Evolutionary conservation across 2,113 vertebrate genomes (phyloP), one percentile per base, ranked within the genome.

Genomic region (Tragelaphus scriptus): DNA sequence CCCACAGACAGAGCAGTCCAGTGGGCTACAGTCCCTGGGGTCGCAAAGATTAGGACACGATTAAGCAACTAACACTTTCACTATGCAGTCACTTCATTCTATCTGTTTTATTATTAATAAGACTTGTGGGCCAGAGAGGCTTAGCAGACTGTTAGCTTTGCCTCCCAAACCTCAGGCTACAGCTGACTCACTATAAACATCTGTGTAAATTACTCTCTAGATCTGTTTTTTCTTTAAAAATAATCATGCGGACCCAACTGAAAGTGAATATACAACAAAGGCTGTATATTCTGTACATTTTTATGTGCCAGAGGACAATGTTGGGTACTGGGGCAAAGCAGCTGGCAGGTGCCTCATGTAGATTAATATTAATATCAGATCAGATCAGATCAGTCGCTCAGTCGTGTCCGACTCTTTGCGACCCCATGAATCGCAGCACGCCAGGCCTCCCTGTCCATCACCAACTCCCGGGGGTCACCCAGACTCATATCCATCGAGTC

Each of bases 201-300:
- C 16, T 90, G n/a, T 59, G 32, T 68, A 75, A 71, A 91, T 89
- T 75, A 93, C 28, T 92, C 47, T 53, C 40, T 32, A 93, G 79
- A 65, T 91, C 21, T 87, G 9, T 79, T 61, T 92, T 94, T 91
- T 58, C 92, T 56, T 81, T 94, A 49, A 97, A 97, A 97, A 96
- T 75, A 94, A 85, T 88, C 49, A 85, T 55, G 65, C 0, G 32
- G 36, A 85, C 30, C 16, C 16, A 40, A 79, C 30, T 97, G 68
- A 81, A 84, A 92, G 32, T 44, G 44, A 44, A 44, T 63, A 96
- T 94, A 88, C 19, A 71, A 80, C 25, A 58, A 94, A 65, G n/a
- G 23, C 9, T 88, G 65, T 28, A 79, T 21, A 77, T 92, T 81
- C 53, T 65, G 6, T 63, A 87, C 2, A 11, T 82, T 91, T 89